phyloP scores from a whole-genome alignment of 2,888 invertebrate genomes.

The Andrena dorsata region DNA sequence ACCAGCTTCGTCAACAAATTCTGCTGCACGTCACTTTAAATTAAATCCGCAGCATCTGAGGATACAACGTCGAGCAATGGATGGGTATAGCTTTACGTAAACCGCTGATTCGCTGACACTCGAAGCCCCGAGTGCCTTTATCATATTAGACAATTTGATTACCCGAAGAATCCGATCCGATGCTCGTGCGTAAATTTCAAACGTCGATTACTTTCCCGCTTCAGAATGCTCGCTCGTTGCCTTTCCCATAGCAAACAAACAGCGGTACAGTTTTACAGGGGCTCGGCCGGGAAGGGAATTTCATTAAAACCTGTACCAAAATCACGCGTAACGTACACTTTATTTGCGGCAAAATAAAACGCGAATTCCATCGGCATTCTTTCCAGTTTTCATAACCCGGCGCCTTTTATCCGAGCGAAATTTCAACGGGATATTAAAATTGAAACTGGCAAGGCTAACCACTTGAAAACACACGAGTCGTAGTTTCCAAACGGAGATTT shows the following conservation, averaged over 20 bases:
- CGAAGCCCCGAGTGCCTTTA: slow-evolving; percentile 35
- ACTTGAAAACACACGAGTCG: background rate
- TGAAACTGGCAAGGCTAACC: slow-evolving; percentile 20
- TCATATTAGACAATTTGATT: slow-evolving; percentile 47
- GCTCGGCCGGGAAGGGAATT: slow-evolving; percentile 12
- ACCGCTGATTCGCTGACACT: slow-evolving; percentile 27
- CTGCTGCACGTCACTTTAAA: background rate
- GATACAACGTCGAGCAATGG: background rate
- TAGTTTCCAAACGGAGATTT: background rate
- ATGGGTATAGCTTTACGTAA: slow-evolving; percentile 17
- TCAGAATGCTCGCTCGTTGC: background rate
- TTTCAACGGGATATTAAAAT: slow-evolving; percentile 31
- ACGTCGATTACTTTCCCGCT: background rate
- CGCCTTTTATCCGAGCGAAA: slow-evolving; percentile 1
- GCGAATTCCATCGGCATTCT: slow-evolving; percentile 37
- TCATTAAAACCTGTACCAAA: slow-evolving; percentile 24
- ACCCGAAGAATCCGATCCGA: slow-evolving; percentile 34
- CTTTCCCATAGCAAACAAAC: background rate
- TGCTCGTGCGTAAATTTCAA: slow-evolving; percentile 10
- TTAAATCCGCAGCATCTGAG: background rate
- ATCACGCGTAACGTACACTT: background rate
- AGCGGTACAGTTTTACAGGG: background rate
- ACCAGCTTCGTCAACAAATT: background rate
- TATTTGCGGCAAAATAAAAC: slow-evolving; percentile 22
- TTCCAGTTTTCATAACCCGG: slow-evolving; percentile 23